Conservation (phyloP, 2,113 vertebrate species). For the Apodemus sylvaticus region DNA sequence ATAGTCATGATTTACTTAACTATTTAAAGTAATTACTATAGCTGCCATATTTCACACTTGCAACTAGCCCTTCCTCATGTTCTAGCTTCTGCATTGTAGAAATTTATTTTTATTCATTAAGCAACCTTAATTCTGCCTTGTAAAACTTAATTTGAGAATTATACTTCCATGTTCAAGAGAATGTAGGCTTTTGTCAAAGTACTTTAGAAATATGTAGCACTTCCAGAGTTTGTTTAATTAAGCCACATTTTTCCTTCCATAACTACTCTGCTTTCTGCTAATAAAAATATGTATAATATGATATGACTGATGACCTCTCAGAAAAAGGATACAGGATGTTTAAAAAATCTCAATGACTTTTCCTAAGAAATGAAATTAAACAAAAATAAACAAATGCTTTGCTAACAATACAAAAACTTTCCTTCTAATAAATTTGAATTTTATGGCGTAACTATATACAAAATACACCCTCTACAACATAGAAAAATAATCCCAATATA, state of each 20-base stretch:
- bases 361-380: slow-evolving; percentile 8
- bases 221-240: slow-evolving; percentile 35
- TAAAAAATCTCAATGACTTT: not conserved
- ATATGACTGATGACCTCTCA: not conserved
- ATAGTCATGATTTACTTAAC: slow-evolving; percentile 79
- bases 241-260: not conserved
- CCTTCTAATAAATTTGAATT: not conserved
- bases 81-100: slow-evolving; percentile 51
- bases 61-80: slow-evolving; percentile 37
- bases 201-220: slow-evolving; percentile 22
- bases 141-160: slow-evolving; percentile 72
- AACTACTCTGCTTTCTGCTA: slow-evolving; percentile 26
- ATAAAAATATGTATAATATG: slow-evolving; percentile 19
- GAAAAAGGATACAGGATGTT: not conserved
- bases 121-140: slow-evolving; percentile 77
- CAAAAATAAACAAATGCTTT: not conserved
- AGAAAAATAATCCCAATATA: not conserved
- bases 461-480: not conserved
- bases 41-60: slow-evolving; percentile 76
- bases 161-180: not conserved
- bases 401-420: not conserved
- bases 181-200: slow-evolving; percentile 29
- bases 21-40: slow-evolving; percentile 80
- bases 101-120: slow-evolving; percentile 74
- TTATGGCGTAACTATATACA: not conserved